Evolutionary conservation across 2,797 vertebrate genomes (phyloP).

Genomic region (Cyprinodon diabolis): DNA sequence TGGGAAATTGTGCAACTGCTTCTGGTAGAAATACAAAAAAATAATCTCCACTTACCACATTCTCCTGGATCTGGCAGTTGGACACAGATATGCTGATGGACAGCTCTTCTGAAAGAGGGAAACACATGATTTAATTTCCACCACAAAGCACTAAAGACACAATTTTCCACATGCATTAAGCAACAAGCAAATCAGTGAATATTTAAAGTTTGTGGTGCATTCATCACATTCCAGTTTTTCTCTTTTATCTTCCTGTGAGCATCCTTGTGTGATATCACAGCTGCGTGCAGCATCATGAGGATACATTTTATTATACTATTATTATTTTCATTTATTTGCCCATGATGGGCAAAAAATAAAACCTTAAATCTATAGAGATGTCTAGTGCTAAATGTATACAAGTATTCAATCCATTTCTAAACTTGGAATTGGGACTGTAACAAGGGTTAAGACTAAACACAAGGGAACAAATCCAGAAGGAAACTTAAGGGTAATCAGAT

Average conservation of each 20-base stretch:
- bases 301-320: conserved; percentile 65
- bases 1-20: conserved; percentile 63
- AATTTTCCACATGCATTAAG: conserved; percentile 32
- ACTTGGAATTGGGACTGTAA: conserved; percentile 37
- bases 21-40: conserved; percentile 21
- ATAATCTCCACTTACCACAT: conserved; percentile 88
- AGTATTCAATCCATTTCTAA: conserved; percentile 64
- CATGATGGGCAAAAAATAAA: conserved; percentile 44
- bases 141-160: conserved; percentile 27
- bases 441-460: conserved; percentile 24
- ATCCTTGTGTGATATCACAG: conserved; percentile 51
- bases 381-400: conserved; percentile 56
- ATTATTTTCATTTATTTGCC: no score
- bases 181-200: conserved; percentile 31
- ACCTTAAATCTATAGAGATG: conserved; percentile 50
- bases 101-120: conserved; percentile 86
- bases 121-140: conserved; percentile 61
- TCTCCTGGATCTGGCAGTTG: conserved; percentile 97
- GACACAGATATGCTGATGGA: conserved; percentile 98
- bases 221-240: conserved; percentile 29
- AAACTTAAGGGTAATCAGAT: background rate
- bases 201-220: conserved; percentile 24
- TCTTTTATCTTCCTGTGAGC: conserved; percentile 9
- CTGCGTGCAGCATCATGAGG: conserved; percentile 59
- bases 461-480: conserved; percentile 1